Evolutionary conservation across 2,113 vertebrate species (phyloP).

Genomic region (Eonycteris spelaea): DNA sequence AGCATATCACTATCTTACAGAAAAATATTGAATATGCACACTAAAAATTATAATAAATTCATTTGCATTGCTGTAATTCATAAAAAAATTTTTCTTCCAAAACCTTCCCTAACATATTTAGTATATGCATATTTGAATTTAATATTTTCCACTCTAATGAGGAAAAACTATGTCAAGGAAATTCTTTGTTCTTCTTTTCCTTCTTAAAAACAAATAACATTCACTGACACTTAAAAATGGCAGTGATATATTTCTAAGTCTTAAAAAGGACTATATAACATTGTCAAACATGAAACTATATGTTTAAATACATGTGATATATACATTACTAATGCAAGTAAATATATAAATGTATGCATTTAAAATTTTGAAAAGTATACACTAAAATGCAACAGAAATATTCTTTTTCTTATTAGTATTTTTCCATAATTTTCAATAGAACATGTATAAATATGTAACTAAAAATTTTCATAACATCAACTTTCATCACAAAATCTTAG

Average conservation of each 20-base stretch:
- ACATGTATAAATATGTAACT: not conserved
- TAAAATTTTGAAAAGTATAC: not conserved
- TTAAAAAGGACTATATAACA: not conserved
- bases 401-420: not conserved
- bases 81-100: constrained; percentile 5
- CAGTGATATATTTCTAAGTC: not conserved
- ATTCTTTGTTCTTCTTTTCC: constrained; percentile 1
- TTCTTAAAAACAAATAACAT: constrained; percentile 60
- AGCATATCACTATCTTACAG: not conserved
- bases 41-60: constrained; percentile 33
- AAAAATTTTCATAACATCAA: constrained; percentile 39
- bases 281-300: not conserved
- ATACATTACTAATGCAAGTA: not conserved
- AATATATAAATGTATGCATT: not conserved
- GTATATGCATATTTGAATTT: constrained; percentile 23
- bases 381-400: constrained; percentile 21
- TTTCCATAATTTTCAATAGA: constrained; percentile 17
- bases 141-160: constrained; percentile 27
- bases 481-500: constrained; percentile 16
- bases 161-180: not conserved
- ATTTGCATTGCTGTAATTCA: not conserved
- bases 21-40: not conserved
- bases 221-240: not conserved
- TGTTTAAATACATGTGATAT: not conserved
- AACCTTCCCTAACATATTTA: constrained; percentile 23